Evolutionary conservation across 1,140 invertebrate genomes (phyloP).

Genomic region (Hylaeus anthracinus): DNA sequence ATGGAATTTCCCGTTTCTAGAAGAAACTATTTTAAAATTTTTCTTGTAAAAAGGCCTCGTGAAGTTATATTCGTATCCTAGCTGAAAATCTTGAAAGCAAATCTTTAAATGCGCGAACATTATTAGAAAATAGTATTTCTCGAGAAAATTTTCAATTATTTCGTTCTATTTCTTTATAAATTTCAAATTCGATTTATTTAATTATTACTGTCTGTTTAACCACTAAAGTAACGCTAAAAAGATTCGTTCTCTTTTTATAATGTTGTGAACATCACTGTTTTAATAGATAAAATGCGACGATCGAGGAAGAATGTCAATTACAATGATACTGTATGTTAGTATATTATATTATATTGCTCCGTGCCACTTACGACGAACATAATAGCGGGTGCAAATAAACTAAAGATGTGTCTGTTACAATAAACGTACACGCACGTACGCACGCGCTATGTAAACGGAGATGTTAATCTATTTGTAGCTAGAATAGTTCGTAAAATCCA

Average conservation of each 20-base stretch:
- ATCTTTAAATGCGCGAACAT: neutral
- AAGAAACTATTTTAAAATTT: conserved; percentile 44
- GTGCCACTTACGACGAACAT: conserved; percentile 19
- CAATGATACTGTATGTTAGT: conserved; percentile 7
- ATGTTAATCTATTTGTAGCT: conserved; percentile 56
- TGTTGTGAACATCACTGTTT: neutral
- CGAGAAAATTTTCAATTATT: neutral
- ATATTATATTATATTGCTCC: conserved; percentile 14
- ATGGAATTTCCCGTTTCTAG: conserved; percentile 8
- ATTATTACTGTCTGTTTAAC: neutral
- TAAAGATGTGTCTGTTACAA: neutral
- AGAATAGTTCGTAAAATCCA: conserved; percentile 58
- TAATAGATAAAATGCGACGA: neutral
- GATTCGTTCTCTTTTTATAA: neutral
- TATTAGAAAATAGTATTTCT: conserved; percentile 18
- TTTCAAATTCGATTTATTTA: neutral
- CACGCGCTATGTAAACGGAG: conserved; percentile 52
- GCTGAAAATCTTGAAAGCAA: conserved; percentile 30
- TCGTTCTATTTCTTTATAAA: too few species aligned
- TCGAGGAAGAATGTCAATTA: conserved; percentile 18
- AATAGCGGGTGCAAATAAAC: conserved; percentile 30
- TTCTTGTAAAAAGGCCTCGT: conserved; percentile 53
- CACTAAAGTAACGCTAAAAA: neutral
- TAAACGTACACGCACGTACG: conserved; percentile 38
- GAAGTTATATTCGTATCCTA: conserved; percentile 44